These are phyloP conservation scores for Erpornis zantholeuca DNA, from an alignment of 2,113 vertebrate genomes.

Conservation along the genomic window DNA sequence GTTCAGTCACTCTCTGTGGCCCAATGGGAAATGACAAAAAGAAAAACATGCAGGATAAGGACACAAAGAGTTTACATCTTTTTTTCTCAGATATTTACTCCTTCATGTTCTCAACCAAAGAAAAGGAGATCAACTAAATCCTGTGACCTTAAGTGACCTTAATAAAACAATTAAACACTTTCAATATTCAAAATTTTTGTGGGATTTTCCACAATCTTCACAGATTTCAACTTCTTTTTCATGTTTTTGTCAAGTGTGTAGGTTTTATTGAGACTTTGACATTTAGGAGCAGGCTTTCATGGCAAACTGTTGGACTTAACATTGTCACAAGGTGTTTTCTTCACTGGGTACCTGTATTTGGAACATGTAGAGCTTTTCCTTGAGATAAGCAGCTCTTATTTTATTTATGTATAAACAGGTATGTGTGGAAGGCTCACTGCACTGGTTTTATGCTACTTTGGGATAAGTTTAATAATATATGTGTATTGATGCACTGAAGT, in stretches of 20 bases:
- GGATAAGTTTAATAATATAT: background rate
- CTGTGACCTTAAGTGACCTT: background rate
- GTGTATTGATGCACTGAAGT: background rate
- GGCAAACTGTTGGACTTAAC: background rate
- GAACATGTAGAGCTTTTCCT: background rate
- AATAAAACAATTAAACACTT: background rate
- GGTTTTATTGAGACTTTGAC: background rate
- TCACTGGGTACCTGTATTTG: background rate
- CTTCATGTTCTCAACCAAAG: background rate
- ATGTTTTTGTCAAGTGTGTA: background rate
- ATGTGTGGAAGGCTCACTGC: background rate
- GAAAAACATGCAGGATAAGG: background rate
- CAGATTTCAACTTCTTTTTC: background rate
- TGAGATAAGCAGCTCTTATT: background rate
- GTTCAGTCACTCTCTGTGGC: background rate
- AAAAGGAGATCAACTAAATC: background rate
- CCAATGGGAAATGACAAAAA: background rate
- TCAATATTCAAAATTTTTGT: background rate
- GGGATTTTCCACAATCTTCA: background rate
- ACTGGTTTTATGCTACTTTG: background rate
- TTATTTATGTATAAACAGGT: background rate
- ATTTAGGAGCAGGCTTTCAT: background rate
- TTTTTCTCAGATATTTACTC: background rate
- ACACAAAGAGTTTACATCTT: background rate
- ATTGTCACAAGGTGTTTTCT: background rate